Conservation (phyloP, 2,113 vertebrate genomes). For the Haplochromis vanheusdeni region DNA sequence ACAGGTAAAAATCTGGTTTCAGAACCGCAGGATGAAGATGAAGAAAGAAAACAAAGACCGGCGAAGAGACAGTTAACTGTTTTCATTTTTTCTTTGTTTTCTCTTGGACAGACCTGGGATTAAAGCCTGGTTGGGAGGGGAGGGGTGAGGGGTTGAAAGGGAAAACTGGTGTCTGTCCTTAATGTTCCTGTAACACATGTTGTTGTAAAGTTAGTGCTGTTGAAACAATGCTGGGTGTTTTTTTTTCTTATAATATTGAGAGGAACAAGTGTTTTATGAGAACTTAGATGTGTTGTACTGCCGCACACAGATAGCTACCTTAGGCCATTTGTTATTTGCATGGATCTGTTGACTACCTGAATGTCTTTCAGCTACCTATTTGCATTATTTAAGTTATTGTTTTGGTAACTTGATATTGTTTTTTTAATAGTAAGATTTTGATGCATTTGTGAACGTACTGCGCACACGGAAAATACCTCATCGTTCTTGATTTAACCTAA, state of each 20-base stretch:
- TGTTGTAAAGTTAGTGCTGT: slow-evolving; percentile 78
- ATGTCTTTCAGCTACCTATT: slow-evolving; percentile 71
- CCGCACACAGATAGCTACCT: background rate
- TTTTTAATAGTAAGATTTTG: slow-evolving; percentile 13
- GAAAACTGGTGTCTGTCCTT: background rate
- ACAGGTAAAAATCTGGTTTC: slow-evolving; percentile 99
- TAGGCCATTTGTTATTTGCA: slow-evolving; percentile 44
- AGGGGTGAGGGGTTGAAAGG: background rate
- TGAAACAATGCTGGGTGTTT: slow-evolving; percentile 59
- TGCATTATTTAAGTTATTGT: slow-evolving; percentile 59
- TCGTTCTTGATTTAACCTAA: slow-evolving; percentile 24
- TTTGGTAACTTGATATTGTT: slow-evolving; percentile 7
- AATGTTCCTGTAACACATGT: slow-evolving; percentile 61
- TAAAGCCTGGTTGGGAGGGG: background rate
- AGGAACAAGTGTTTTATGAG: slow-evolving; percentile 73
- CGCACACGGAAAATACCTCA: slow-evolving; percentile 77
- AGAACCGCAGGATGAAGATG: slow-evolving; percentile 99
- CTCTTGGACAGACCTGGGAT: slow-evolving; percentile 11
- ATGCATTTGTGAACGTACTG: slow-evolving; percentile 51
- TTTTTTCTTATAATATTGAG: slow-evolving; percentile 68
- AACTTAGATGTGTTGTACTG: slow-evolving; percentile 81
- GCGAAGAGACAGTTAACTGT: slow-evolving; percentile 84
- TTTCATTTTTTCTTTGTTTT: background rate
- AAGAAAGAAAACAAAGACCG: slow-evolving; percentile 98
- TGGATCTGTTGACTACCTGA: slow-evolving; percentile 65